Evolutionary conservation across 2,797 vertebrate species (phyloP).

Genomic region (Coilia nasus): DNA sequence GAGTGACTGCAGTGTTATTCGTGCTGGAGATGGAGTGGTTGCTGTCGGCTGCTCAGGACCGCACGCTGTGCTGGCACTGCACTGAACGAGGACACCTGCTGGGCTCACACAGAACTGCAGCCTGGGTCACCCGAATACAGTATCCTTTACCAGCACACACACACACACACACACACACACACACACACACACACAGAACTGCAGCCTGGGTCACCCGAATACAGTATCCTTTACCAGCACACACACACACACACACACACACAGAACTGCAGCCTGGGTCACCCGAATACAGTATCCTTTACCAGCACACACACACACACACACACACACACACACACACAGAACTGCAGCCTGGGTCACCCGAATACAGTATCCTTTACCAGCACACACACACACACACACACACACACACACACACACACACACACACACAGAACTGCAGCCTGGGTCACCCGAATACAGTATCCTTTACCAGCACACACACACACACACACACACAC

Average conservation of each 20-base stretch:
- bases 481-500: constrained; percentile 2
- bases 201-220: not conserved
- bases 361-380: constrained; percentile 95
- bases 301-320: no score
- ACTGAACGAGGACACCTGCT: constrained; percentile 92
- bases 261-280: constrained; percentile 88
- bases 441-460: not conserved
- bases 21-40: constrained; percentile 99
- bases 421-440: not conserved
- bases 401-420: not conserved
- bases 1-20: constrained; percentile 92
- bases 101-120: constrained; percentile 86
- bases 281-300: constrained; percentile 98
- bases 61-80: constrained; percentile 94
- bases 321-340: constrained; percentile 50
- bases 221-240: constrained; percentile 69
- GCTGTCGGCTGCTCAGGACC: constrained; percentile 93
- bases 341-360: constrained; percentile 89
- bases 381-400: not conserved
- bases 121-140: constrained; percentile 93
- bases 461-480: not conserved
- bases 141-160: constrained; percentile 80
- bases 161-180: not conserved
- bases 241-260: constrained; percentile 53
- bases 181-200: constrained; percentile 24